phyloP scores from a whole-genome alignment of 2,888 invertebrate species.

The Hecatera dysodea region DNA sequence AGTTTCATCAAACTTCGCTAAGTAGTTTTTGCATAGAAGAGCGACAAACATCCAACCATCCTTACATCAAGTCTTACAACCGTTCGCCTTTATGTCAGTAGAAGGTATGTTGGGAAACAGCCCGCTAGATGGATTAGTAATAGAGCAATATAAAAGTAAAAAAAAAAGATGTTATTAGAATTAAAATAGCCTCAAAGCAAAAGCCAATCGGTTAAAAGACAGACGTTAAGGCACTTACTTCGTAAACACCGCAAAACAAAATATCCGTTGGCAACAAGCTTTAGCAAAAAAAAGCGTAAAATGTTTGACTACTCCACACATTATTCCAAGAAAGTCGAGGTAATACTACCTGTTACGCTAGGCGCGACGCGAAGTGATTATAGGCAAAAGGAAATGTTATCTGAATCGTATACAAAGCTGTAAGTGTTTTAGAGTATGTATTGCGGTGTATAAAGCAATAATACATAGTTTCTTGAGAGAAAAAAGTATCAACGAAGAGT shows the following conservation, averaged over 20 bases:
- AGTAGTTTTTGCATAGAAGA: too few species aligned
- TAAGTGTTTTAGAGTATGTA: background rate
- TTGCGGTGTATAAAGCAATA: background rate
- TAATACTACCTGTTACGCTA: constrained; percentile 34
- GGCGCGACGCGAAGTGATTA: background rate
- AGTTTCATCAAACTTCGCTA: too few species aligned
- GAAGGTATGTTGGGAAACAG: too few species aligned
- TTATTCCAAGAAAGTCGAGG: constrained; percentile 23
- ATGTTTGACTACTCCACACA: constrained; percentile 13
- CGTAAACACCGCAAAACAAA: constrained; percentile 4
- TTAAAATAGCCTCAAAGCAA: background rate
- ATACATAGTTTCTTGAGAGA: too few species aligned
- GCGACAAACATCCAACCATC: too few species aligned
- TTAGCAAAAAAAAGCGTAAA: constrained; percentile 20
- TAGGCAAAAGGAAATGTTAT: constrained; percentile 4
- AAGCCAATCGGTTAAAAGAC: background rate
- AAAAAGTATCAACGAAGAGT: too few species aligned
- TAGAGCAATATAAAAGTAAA: too few species aligned
- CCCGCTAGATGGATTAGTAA: background rate
- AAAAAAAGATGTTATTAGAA: too few species aligned
- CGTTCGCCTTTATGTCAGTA: too few species aligned
- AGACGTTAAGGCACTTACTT: background rate
- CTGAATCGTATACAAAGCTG: background rate
- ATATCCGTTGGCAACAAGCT: constrained; percentile 25
- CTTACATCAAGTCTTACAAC: too few species aligned